phyloP scores from a whole-genome alignment of 2,888 invertebrate genomes.

The Laothoe populi region DNA sequence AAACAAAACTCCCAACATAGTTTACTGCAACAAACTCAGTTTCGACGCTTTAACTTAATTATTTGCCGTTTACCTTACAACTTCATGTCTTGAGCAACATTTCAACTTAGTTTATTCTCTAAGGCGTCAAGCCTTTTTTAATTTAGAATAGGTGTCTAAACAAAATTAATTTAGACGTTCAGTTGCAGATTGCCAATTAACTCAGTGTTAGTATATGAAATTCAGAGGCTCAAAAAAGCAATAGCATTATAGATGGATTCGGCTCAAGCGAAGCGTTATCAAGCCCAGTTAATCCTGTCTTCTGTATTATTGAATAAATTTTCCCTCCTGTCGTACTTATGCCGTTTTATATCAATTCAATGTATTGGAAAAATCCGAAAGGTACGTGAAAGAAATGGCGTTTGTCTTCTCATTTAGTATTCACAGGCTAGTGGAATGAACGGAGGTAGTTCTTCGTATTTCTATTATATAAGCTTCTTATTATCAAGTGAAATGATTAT shows the following conservation, averaged over 20 bases:
- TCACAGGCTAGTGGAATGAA: conserved; percentile 35
- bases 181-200: conserved; percentile 43
- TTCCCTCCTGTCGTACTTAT: conserved; percentile 61
- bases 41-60: conserved; percentile 57
- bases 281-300: conserved; percentile 75
- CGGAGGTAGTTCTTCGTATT: conserved; percentile 4
- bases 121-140: conserved; percentile 29
- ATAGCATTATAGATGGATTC: conserved; percentile 65
- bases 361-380: conserved; percentile 65
- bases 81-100: conserved; percentile 19
- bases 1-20: conserved; percentile 61
- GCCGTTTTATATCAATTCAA: conserved; percentile 59
- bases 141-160: conserved; percentile 38
- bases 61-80: conserved; percentile 53
- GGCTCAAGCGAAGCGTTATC: conserved; percentile 72
- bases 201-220: conserved; percentile 58
- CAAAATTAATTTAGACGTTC: conserved; percentile 45
- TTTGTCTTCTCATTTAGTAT: conserved; percentile 43
- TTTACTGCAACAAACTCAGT: conserved; percentile 65
- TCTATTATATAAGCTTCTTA: background rate
- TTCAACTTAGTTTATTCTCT: conserved; percentile 7
- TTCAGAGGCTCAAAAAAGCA: conserved; percentile 65
- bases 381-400: conserved; percentile 40
- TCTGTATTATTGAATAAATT: conserved; percentile 78
- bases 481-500: background rate